These are phyloP conservation scores for Sylvietta virens DNA, from an alignment of 2,113 vertebrate species.

Conservation along the genomic window DNA sequence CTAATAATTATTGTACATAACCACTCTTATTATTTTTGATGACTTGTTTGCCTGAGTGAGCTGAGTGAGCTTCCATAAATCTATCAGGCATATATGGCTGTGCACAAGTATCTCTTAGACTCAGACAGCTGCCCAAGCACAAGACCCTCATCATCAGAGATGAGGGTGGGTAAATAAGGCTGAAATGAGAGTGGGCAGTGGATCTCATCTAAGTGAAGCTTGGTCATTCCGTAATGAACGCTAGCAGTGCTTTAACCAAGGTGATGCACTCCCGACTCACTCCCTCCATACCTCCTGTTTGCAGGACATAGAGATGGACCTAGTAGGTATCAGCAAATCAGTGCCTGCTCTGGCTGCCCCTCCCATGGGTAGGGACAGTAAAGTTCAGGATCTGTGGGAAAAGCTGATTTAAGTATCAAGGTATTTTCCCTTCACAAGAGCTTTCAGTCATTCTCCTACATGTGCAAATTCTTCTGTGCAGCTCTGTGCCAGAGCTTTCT, in stretches of 20 bases:
- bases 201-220: background rate
- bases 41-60: background rate
- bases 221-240: fast-evolving
- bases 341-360: background rate
- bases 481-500: background rate
- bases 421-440: background rate
- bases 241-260: background rate
- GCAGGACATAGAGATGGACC: background rate
- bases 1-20: background rate
- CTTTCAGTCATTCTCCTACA: background rate
- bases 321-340: background rate
- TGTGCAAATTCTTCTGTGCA: background rate
- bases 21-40: background rate
- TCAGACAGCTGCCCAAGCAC: background rate
- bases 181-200: background rate
- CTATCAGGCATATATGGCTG: background rate
- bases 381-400: background rate
- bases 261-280: background rate
- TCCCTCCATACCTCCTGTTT: background rate
- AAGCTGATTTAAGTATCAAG: background rate
- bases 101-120: background rate
- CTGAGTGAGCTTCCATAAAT: background rate
- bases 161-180: background rate
- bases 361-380: background rate
- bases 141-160: background rate